Evolutionary conservation across 1,140 invertebrate genomes (phyloP).

Genomic region (Drosophila navojoa): DNA sequence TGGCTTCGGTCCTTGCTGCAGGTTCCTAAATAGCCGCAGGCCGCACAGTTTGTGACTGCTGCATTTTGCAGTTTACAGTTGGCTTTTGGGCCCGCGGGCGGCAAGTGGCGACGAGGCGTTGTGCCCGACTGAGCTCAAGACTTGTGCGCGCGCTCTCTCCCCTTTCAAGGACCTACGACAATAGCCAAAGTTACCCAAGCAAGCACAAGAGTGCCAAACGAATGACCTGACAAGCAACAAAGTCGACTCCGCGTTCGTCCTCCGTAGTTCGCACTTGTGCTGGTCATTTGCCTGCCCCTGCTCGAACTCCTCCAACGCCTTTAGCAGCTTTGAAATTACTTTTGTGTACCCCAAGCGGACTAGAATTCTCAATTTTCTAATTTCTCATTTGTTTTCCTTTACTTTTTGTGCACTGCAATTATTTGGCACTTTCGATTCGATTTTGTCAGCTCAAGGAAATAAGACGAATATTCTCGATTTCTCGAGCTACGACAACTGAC

Average conservation of each 20-base stretch:
- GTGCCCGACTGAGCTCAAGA: conserved; percentile 42
- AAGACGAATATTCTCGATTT: background rate
- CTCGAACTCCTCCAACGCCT: background rate
- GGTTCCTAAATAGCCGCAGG: conserved; percentile 40
- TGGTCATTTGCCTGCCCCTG: conserved; percentile 14
- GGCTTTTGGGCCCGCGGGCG: conserved; percentile 36
- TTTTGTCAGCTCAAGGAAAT: background rate
- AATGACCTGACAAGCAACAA: conserved; percentile 57
- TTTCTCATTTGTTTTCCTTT: background rate
- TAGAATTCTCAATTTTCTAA: conserved; percentile 22
- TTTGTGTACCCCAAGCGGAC: conserved; percentile 27
- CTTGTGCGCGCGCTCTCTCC: conserved; percentile 45
- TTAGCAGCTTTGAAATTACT: conserved; percentile 46
- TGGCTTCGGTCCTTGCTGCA: conserved; percentile 39
- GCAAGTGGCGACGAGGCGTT: conserved; percentile 44
- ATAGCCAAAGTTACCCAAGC: conserved; percentile 67
- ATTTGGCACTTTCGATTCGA: background rate
- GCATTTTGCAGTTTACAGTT: conserved; percentile 12
- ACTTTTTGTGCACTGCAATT: background rate
- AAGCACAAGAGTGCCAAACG: conserved; percentile 48
- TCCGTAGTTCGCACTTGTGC: conserved; percentile 44
- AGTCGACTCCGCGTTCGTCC: conserved; percentile 24
- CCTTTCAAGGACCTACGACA: conserved; percentile 74
- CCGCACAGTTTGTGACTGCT: conserved; percentile 43
- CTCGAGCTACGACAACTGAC: no score